Conservation (phyloP, 2,113 vertebrate genomes). For the Brienomyrus longianalis region DNA sequence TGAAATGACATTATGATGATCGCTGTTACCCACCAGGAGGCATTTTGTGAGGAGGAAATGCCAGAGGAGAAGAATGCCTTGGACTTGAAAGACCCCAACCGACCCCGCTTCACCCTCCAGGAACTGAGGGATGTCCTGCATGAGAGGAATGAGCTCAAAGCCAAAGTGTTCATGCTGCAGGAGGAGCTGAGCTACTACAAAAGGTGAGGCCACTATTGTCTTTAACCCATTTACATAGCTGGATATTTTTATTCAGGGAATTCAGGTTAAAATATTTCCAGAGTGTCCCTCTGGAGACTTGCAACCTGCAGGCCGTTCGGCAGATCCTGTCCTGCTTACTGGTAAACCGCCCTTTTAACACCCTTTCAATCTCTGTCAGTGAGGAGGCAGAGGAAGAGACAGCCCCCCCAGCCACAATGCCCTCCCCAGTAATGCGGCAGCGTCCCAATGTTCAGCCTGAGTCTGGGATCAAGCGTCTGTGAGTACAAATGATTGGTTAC, state of each 20-base stretch:
- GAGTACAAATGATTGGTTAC: constrained; percentile 50
- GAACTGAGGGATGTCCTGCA: constrained; percentile 85
- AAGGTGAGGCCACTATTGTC: constrained; percentile 53
- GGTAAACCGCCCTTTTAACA: neutral
- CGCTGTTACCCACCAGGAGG: constrained; percentile 54
- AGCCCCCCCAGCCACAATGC: constrained; percentile 51
- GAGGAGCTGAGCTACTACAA: constrained; percentile 87
- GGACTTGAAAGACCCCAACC: constrained; percentile 84
- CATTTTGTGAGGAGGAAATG: constrained; percentile 65
- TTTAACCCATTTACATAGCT: neutral
- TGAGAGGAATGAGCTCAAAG: constrained; percentile 86
- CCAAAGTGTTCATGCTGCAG: constrained; percentile 80
- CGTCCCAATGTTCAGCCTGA: constrained; percentile 67
- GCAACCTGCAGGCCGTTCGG: neutral
- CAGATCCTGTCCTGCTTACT: neutral
- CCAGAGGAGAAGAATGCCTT: constrained; percentile 54
- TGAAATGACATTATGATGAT: constrained; percentile 36
- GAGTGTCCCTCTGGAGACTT: neutral
- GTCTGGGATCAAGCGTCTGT: constrained; percentile 87
- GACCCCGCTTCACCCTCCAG: constrained; percentile 86
- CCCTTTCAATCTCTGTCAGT: constrained; percentile 52
- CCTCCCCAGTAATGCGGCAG: constrained; percentile 55
- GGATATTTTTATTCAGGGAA: neutral
- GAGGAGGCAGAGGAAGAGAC: constrained; percentile 84
- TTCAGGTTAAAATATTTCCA: neutral